Conservation (phyloP, 2,888 invertebrate species). For the Orthonevra nobilis region DNA sequence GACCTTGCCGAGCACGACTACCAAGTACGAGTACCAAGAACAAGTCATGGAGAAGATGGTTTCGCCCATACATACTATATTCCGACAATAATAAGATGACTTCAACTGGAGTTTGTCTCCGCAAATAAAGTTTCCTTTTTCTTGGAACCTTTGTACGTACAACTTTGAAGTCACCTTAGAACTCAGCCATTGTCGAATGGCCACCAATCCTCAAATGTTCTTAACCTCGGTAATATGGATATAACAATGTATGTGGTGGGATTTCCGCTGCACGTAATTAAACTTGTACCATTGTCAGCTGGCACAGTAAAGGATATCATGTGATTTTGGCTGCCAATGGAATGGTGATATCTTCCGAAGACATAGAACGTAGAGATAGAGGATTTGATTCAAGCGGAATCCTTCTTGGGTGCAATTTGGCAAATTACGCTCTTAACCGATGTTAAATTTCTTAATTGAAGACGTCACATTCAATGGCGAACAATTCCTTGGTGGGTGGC, state of each 20-base stretch:
- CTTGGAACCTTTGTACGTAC: conserved; percentile 23
- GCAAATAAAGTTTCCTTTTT: conserved; percentile 45
- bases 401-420: conserved; percentile 35
- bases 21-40: neutral
- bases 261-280: conserved; percentile 50
- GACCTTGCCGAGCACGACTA: neutral
- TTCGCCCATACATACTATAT: conserved; percentile 43
- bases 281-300: conserved; percentile 28
- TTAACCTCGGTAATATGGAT: neutral
- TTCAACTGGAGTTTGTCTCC: conserved; percentile 33
- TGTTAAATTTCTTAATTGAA: conserved; percentile 61
- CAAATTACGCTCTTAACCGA: conserved; percentile 44
- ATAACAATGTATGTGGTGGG: too few species aligned
- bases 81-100: conserved; percentile 59
- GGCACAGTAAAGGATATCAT: neutral
- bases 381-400: conserved; percentile 53
- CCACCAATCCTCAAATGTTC: conserved; percentile 6
- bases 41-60: conserved; percentile 25
- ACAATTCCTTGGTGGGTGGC: neutral
- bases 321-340: too few species aligned
- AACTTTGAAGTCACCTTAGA: conserved; percentile 46
- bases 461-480: conserved; percentile 33
- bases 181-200: conserved; percentile 27
- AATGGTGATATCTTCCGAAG: too few species aligned
- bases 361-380: too few species aligned